Base-by-base conservation (phyloP, 30 jellyfish, hydroid and myxozoan genomes). In the Thelohanellus kitauei region DNA sequence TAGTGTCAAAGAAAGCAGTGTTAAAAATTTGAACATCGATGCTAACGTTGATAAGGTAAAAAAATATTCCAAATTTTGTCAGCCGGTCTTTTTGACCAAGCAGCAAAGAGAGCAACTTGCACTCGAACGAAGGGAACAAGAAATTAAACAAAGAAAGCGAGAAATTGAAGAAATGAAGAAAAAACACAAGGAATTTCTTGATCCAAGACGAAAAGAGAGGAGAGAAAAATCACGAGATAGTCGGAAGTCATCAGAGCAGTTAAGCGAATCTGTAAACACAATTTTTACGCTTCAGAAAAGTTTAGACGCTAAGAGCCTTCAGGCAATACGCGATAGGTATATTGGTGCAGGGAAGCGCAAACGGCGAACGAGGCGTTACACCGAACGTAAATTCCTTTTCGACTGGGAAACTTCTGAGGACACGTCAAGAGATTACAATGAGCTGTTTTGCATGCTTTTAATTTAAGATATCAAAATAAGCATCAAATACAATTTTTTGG, bases 321-420 rank as follows among this genome's bases (percentile, higher is more conserved):
- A n/a, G 5, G 30, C 29, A 14, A 14, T 37, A 37, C 5, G 15
- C 11, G 46, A 37, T 37, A 37, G 87, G 18, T 75, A 75, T 47
- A 60, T 75, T 21, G 95, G 95, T 12, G 66, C 40, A n/a, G 44
- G 51, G 13, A 75, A 62, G 40, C 62, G 40, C 51, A 60, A 50
- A 33, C 47, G 69, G 18, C 51, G 64, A 31, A 53, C 65, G 3
- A 83, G 95, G 25, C 67, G 84, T 14, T 50, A 60, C 52, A 75
- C 64, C 33, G 95, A 75, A 50, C 66, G 75, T 21, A 75, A 75
- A 45, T 75, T 75, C 44, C 88, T 75, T 13, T 75, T 75, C 52
- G 95, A 75, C 45, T 75, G 95, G 95, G 95, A 75, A 39, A 82
- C 85, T 18, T 64, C 84, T 1, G 95, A 75, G 48, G 95, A 75